Evolutionary conservation across 2,113 vertebrate genomes (phyloP), one percentile per base, ranked within the genome.

Genomic region (Malurus cyaneus): DNA sequence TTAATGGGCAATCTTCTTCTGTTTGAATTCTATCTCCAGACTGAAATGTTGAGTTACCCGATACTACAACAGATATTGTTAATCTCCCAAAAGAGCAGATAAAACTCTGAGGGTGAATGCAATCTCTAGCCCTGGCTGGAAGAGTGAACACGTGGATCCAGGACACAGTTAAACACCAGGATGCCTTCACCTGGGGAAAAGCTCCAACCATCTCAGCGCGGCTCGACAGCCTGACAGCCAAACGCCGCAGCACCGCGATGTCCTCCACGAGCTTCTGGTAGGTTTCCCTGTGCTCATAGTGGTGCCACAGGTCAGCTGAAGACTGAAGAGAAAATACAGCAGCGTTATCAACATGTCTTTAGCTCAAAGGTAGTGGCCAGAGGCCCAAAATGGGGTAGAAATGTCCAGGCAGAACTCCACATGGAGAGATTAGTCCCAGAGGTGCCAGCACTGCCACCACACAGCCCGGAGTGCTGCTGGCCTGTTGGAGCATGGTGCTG

Each of bases 191-290:
- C 98, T 99, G 99, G 60, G 99, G 98, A 80, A 99, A 98, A 0
- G 99, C 99, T 18, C 99, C 99, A 11, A 99, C 99, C 94, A 99
- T 98, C 97, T 99, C 99, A 3, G 99, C 99, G 24, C 99, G 96
- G 95, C 99, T 99, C 57, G 99, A 99, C 5, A 99, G 98, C 19
- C 99, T 98, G 17, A 98, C 98, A 79, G 98, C 98, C 85, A 99
- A 97, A 32, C 99, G 98, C 53, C 98, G 98, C 71, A 99, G 96
- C 42, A 99, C 98, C 0, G 98, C 89, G 3, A 99, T 93, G 2
- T 99, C 99, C 94, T 99, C 99, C 54, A 99, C 81, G 31, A 99
- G 98, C 52, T 98, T 98, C 97, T 99, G 98, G 86, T 98, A 99
- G 86, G 98, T 97, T 80, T 99, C 99, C 29, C 99, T 98, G 94